Evolutionary conservation across 2,113 vertebrate species (phyloP).

Genomic region (human): GRCh38 chr11:109941001-109941500

Average conservation of each 20-base stretch:
- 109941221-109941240: too few species aligned
- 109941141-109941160: neutral
- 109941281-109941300: neutral
- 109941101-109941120: neutral
- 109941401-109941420: neutral
- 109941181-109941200: neutral
- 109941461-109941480: neutral
- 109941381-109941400: neutral
- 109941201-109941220: neutral
- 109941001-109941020: neutral
- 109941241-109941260: neutral
- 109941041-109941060: neutral
- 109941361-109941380: neutral
- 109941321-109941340: neutral
- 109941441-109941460: neutral
- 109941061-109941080: neutral
- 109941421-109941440: neutral
- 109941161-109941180: neutral
- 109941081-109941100: neutral
- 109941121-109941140: neutral
- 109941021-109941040: neutral
- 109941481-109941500: neutral
- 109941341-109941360: neutral
- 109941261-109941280: neutral
- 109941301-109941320: neutral